Percentiles rank a stretch among this genome's conserved stretches.
Conservation (phyloP, 2,888 invertebrate genomes). For the Zaprionus bogoriensis region DNA sequence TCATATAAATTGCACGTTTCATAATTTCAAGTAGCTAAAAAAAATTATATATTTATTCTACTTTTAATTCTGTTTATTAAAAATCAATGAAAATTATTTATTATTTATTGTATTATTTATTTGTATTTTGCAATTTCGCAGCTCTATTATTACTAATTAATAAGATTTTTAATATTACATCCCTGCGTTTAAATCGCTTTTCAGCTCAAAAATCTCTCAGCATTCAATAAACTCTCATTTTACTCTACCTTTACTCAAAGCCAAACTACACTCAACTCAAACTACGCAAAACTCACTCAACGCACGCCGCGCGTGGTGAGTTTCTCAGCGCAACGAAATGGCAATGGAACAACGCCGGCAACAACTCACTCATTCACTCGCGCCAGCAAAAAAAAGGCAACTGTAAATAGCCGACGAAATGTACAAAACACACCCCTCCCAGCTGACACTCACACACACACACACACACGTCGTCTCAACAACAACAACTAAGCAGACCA, state of each 20-base stretch:
- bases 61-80: too few species aligned
- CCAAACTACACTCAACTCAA: not conserved
- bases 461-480: slow-evolving; percentile 21
- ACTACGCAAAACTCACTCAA: slow-evolving; percentile 20
- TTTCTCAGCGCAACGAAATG: slow-evolving; percentile 39
- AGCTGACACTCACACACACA: slow-evolving; percentile 21
- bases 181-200: too few species aligned
- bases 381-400: slow-evolving; percentile 21
- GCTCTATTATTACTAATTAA: too few species aligned
- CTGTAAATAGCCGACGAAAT: slow-evolving; percentile 64
- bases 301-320: slow-evolving; percentile 51
- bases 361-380: slow-evolving; percentile 13
- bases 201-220: not conserved
- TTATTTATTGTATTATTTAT: too few species aligned
- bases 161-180: too few species aligned
- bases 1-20: too few species aligned
- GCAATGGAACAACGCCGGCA: slow-evolving; percentile 55
- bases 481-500: slow-evolving; percentile 54
- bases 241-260: slow-evolving; percentile 5
- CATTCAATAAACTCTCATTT: slow-evolving; percentile 16
- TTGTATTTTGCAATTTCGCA: too few species aligned
- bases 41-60: too few species aligned
- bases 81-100: too few species aligned
- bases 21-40: too few species aligned
- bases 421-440: slow-evolving; percentile 58